Evolutionary conservation across 2,888 invertebrate genomes (phyloP).

Genomic region (Sesia bembeciformis): DNA sequence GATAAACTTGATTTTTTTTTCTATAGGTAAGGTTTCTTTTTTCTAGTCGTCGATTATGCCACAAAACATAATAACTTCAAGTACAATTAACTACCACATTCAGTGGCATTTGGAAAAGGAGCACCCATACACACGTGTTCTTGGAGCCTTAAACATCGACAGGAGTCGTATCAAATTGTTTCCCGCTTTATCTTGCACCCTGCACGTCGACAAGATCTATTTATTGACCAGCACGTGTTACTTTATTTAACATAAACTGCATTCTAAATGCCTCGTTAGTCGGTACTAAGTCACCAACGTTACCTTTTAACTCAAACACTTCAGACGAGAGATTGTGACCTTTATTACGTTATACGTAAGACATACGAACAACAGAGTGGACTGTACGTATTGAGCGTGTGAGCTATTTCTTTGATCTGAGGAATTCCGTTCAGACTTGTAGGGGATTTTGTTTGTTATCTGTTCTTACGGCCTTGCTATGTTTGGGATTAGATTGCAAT

Average conservation of each 20-base stretch:
- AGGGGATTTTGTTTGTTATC: not conserved
- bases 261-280: conserved; percentile 56
- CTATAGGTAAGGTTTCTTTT: too few relatives aligned
- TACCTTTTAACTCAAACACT: conserved; percentile 2
- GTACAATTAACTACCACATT: too few relatives aligned
- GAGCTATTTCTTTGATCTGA: conserved; percentile 31
- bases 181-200: conserved; percentile 3
- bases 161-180: too few relatives aligned
- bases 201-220: conserved; percentile 47
- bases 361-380: not conserved
- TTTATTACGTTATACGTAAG: too few relatives aligned
- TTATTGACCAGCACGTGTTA: conserved; percentile 60
- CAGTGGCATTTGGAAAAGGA: too few relatives aligned
- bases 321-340: too few relatives aligned
- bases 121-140: too few relatives aligned
- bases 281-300: conserved; percentile 27
- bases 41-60: too few relatives aligned
- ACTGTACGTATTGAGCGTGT: conserved; percentile 21
- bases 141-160: too few relatives aligned
- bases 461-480: not conserved
- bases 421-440: conserved; percentile 4
- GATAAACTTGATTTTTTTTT: too few relatives aligned
- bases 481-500: not conserved
- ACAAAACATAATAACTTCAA: too few relatives aligned
- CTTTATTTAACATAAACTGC: conserved; percentile 64